A percentile compares a stretch with the other conserved stretches of the same genome.
phyloP scores from a whole-genome alignment of 2,797 vertebrate genomes.

The Sebastes glaucus region DNA sequence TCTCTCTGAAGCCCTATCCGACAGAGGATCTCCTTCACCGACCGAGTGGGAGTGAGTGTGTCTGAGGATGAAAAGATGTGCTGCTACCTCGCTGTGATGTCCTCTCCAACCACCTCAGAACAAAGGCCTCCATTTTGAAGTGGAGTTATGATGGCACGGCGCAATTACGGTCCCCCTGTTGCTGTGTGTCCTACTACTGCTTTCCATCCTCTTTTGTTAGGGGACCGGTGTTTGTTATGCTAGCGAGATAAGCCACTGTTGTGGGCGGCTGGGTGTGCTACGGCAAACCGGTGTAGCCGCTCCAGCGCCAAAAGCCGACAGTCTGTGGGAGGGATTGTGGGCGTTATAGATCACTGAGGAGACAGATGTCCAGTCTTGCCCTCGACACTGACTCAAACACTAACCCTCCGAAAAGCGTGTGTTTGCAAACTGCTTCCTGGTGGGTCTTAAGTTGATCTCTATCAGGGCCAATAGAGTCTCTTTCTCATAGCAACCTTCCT shows the following conservation, averaged over 20 bases:
- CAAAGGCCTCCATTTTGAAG: conserved; percentile 76
- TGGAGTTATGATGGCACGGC: conserved; percentile 65
- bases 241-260: conserved; percentile 72
- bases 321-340: conserved; percentile 75
- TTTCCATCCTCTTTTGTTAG: conserved; percentile 68
- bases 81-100: conserved; percentile 71
- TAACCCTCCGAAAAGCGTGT: conserved; percentile 45
- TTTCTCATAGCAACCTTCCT: conserved; percentile 31
- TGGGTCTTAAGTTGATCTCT: conserved; percentile 62
- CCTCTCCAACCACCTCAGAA: conserved; percentile 71
- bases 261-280: conserved; percentile 66
- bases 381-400: conserved; percentile 54
- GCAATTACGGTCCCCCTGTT: conserved; percentile 61
- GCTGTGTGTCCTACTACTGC: conserved; percentile 58
- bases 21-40: conserved; percentile 79
- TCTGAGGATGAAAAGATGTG: conserved; percentile 76
- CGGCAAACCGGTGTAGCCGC: conserved; percentile 65
- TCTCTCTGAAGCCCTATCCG: conserved; percentile 79
- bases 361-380: conserved; percentile 77
- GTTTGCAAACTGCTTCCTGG: conserved; percentile 70
- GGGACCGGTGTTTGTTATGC: conserved; percentile 65
- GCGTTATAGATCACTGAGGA: conserved; percentile 66
- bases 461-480: conserved; percentile 41
- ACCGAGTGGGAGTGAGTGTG: conserved; percentile 64
- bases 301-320: conserved; percentile 69